Conservation (phyloP, 2,888 invertebrate species). For the Drosophila falleni region DNA sequence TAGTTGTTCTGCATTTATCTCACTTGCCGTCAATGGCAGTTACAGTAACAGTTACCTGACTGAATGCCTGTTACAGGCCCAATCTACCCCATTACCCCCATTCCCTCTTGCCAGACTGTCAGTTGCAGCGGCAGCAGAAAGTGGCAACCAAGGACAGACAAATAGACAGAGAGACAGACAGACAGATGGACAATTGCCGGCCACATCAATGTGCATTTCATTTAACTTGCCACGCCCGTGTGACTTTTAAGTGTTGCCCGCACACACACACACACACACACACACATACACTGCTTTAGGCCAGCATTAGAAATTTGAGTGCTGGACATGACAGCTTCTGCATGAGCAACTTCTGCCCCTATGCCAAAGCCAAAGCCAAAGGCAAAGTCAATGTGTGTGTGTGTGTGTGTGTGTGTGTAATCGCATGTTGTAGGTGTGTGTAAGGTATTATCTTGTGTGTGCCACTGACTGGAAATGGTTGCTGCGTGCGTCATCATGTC, state of each 20-base stretch:
- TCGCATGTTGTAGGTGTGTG: constrained; percentile 72
- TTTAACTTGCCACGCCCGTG: constrained; percentile 81
- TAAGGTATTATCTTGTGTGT: constrained; percentile 76
- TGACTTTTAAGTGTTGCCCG: constrained; percentile 78
- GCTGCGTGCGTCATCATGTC: constrained; percentile 66
- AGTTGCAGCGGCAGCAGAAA: constrained; percentile 42
- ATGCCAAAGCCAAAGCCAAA: constrained; percentile 57
- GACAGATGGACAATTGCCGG: constrained; percentile 46
- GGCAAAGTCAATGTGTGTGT: constrained; percentile 57
- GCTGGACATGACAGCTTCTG: constrained; percentile 83
- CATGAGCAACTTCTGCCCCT: constrained; percentile 77
- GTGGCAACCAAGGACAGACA: constrained; percentile 31
- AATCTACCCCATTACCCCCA: constrained; percentile 28
- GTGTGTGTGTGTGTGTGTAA: too few species aligned
- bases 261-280: constrained; percentile 34
- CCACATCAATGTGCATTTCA: constrained; percentile 81
- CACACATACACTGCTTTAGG: constrained; percentile 28
- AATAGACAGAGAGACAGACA: background rate
- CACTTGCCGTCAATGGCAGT: constrained; percentile 50
- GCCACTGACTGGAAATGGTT: constrained; percentile 42
- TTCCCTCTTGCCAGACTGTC: constrained; percentile 37
- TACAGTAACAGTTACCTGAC: constrained; percentile 36
- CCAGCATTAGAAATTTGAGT: constrained; percentile 70
- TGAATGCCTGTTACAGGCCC: constrained; percentile 16
- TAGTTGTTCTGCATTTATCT: constrained; percentile 55